Base-by-base conservation (phyloP, 2,797 vertebrate species). In the Tapirus indicus region DNA sequence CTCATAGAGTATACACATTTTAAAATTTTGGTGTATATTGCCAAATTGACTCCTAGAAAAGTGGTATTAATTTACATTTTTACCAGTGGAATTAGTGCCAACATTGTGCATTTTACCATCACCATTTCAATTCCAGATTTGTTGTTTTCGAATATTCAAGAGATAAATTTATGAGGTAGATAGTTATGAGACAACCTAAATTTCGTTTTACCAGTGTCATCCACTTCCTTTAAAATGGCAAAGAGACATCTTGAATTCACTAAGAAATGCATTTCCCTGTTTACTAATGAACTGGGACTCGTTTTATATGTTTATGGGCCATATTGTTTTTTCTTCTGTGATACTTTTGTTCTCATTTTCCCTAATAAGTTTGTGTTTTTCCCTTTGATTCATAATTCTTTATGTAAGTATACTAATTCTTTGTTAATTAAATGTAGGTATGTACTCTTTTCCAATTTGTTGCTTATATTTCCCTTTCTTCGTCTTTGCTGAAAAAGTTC, bases 321-420 rank as follows among this genome's bases (percentile, higher is more conserved):
- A 80, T 56, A 79, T 88, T 80, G 56, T 75, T 69, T 78, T 88
- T 84, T 75, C 38, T 96, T 83, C 62, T 74, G 44, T 75, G 58
- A 64, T 38, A 66, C 2, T 1, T 35, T 58, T 64, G 18, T 58
- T 49, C 20, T 29, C 47, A 41, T 77, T 52, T 91, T 77, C 54
- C 11, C 69, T 83, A 72, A 47, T 25, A 58, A 68, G 1, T 72
- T 95, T 69, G 14, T 62, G 49, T 49, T 95, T 95, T 86, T 77
- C 32, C 29, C 56, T 66, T 5, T 56, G 80, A 86, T 74, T 60
- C 6, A 27, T 91, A 62, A 84, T 77, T 93, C 41, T 95, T 79
- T 44, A 49, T 74, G 8, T 91, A 66, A 69, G 14, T 49, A 52
- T 56, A 47, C 54, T 54, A 60, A 60, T 29, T 49, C 9, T 91